Conservation (phyloP, 2,888 invertebrate genomes). For the Apoda limacodes region DNA sequence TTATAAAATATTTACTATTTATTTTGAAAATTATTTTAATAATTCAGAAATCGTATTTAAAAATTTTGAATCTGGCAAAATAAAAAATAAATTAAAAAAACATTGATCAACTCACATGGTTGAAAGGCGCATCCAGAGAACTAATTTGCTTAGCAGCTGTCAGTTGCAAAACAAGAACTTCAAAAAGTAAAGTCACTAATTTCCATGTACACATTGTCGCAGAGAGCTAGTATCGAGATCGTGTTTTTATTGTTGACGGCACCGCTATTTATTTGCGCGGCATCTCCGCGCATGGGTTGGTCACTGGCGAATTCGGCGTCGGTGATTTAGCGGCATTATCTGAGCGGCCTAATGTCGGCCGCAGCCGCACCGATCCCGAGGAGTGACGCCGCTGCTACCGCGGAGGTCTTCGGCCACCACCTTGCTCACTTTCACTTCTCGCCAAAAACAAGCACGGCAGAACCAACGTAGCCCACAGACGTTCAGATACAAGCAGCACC, state of each 20-base stretch:
- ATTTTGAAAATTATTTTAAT: too few relatives aligned
- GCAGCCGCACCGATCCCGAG: slow-evolving; percentile 55
- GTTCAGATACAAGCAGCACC: too few relatives aligned
- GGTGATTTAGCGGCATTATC: slow-evolving; percentile 55
- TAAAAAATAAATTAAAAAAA: background rate
- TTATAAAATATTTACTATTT: too few relatives aligned
- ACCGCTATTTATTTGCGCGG: slow-evolving; percentile 55
- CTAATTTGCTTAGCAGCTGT: slow-evolving; percentile 39
- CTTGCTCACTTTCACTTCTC: slow-evolving; percentile 56
- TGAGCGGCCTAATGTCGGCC: slow-evolving; percentile 61
- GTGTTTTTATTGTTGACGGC: slow-evolving; percentile 23
- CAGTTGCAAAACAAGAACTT: slow-evolving; percentile 38
- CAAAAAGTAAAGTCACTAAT: slow-evolving; percentile 50
- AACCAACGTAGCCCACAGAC: too few relatives aligned
- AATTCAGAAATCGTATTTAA: too few relatives aligned
- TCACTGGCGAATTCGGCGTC: slow-evolving; percentile 49
- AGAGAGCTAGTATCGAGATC: slow-evolving; percentile 28
- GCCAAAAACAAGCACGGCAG: slow-evolving; percentile 48
- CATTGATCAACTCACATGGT: slow-evolving; percentile 60
- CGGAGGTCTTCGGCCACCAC: slow-evolving; percentile 56
- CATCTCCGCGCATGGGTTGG: slow-evolving; percentile 48
- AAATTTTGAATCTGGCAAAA: too few relatives aligned
- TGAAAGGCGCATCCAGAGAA: slow-evolving; percentile 32
- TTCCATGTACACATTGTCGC: slow-evolving; percentile 64
- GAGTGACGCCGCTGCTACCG: slow-evolving; percentile 30